phyloP scores from a whole-genome alignment of 2,888 invertebrate genomes.

The Mythimna ferrago region DNA sequence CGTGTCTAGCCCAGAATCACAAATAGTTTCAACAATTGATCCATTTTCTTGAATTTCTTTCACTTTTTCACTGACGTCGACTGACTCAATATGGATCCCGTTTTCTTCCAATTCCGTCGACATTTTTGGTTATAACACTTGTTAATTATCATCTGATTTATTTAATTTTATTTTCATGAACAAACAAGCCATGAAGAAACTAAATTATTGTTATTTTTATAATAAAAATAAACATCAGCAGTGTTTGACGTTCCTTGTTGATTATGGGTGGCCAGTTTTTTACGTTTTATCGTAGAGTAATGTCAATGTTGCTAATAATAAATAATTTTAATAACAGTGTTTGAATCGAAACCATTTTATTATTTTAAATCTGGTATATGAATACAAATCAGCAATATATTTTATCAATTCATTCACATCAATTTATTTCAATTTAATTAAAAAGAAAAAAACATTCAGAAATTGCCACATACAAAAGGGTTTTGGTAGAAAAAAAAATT shows the following conservation, averaged over 20 bases:
- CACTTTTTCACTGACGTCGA: conserved; percentile 76
- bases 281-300: neutral
- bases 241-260: conserved; percentile 63
- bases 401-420: no score
- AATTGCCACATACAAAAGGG: no score
- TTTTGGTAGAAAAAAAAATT: no score
- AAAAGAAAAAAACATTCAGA: no score
- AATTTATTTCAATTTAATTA: no score
- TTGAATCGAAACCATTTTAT: neutral
- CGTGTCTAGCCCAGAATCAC: conserved; percentile 80
- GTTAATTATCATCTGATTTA: conserved; percentile 63
- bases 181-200: conserved; percentile 73
- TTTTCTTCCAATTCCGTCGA: conserved; percentile 72
- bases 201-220: conserved; percentile 68
- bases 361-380: neutral
- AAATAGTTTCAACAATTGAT: conserved; percentile 68
- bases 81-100: conserved; percentile 74
- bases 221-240: conserved; percentile 81
- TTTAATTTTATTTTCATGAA: conserved; percentile 60
- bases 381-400: neutral
- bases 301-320: conserved; percentile 33
- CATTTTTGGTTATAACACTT: conserved; percentile 72
- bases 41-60: conserved; percentile 80
- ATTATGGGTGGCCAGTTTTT: conserved; percentile 51
- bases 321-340: neutral